These are phyloP conservation scores for Eulacestoma nigropectus DNA, from an alignment of 2,113 vertebrate genomes.

Conservation along the genomic window DNA sequence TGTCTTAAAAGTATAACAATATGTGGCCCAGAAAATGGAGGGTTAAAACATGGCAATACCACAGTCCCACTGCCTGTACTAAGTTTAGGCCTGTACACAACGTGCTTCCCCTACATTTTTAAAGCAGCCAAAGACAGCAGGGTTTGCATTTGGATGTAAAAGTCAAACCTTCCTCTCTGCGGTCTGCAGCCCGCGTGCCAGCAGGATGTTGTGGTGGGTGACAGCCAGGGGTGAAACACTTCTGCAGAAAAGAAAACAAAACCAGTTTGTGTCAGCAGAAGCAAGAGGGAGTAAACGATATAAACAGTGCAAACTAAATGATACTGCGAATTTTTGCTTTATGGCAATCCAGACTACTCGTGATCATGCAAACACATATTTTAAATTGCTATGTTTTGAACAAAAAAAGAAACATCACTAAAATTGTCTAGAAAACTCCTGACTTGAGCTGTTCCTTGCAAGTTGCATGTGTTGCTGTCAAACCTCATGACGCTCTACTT, in stretches of 20 bases:
- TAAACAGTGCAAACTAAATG: background rate
- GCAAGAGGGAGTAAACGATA: background rate
- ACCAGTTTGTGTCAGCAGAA: background rate
- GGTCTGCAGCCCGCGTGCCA: fast-evolving
- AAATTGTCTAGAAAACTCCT: background rate
- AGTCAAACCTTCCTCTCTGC: background rate
- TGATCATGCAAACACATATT: background rate
- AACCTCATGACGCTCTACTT: background rate
- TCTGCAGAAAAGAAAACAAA: slow-evolving; percentile 11
- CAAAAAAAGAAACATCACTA: background rate
- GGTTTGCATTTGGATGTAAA: background rate
- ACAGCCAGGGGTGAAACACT: background rate
- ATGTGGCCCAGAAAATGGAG: background rate
- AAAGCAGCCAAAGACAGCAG: background rate
- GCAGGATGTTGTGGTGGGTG: background rate
- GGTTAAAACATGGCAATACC: background rate
- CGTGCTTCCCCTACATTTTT: background rate
- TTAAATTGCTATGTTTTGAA: background rate
- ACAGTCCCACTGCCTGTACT: background rate
- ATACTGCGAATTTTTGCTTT: background rate
- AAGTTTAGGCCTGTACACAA: background rate
- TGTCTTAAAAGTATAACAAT: background rate
- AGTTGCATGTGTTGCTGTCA: background rate
- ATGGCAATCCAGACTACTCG: background rate
- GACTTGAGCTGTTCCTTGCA: background rate